Evolutionary conservation across 2,888 invertebrate species (phyloP).

Genomic region (Lepidochrysops patricia): DNA sequence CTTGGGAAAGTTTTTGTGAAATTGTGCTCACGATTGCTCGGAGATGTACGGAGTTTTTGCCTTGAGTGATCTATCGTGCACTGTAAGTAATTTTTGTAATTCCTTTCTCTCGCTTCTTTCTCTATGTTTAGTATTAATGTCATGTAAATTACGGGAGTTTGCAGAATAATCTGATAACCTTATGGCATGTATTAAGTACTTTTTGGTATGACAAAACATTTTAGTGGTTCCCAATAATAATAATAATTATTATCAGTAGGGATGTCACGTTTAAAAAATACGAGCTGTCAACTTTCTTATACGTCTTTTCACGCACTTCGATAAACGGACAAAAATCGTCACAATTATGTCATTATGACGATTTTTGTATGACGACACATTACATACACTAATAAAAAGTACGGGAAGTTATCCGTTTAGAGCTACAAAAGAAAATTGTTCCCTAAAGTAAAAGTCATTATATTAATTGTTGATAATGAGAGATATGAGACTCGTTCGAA

Average conservation of each 20-base stretch:
- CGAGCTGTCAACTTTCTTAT: too few relatives aligned
- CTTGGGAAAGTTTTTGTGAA: constrained; percentile 38
- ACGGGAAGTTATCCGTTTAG: neutral
- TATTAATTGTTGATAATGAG: constrained; percentile 1
- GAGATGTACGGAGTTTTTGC: constrained; percentile 26
- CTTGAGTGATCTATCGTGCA: constrained; percentile 25
- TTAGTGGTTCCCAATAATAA: neutral
- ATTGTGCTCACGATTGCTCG: constrained; percentile 26
- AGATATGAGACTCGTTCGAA: neutral
- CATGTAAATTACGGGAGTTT: neutral
- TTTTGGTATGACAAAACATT: neutral
- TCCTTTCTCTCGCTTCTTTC: neutral
- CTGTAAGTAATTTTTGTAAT: constrained; percentile 24
- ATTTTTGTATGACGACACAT: too few relatives aligned
- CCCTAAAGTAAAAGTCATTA: constrained; percentile 7
- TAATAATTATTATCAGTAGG: too few relatives aligned
- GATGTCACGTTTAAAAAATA: too few relatives aligned
- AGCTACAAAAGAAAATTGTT: neutral
- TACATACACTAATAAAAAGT: neutral
- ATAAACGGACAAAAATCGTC: too few relatives aligned
- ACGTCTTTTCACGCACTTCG: too few relatives aligned
- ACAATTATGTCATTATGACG: too few relatives aligned
- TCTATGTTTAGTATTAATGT: neutral
- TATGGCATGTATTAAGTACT: neutral
- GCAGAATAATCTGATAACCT: neutral